Evolutionary conservation across 2,113 vertebrate species (phyloP), one percentile per base, ranked within the genome.

Genomic region (Indri indri): DNA sequence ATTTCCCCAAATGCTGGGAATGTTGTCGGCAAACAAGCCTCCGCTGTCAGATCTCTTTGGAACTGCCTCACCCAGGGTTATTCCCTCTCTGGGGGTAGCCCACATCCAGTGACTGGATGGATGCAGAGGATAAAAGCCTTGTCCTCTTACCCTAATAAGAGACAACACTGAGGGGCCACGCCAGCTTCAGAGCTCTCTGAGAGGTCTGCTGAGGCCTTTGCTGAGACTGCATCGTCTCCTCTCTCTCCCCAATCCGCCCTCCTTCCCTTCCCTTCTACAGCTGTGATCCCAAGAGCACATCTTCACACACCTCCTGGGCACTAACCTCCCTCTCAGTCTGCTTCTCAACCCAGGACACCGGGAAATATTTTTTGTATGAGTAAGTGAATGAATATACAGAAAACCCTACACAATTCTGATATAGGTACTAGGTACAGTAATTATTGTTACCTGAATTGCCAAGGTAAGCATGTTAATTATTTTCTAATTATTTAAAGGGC

Each of bases 161-260:
- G 57, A 80, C 10, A 27, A 42, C 22, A 9, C n/a, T 5, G 25
- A 54, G 8, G 4, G 76, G 25, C 52, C 8, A 22, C 6, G 27
- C 8, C 22, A 45, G 23, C 85, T 73, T 81, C 76, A 45, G 23
- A 45, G 42, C 34, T n/a, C 42, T 77, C 71, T 16, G 8, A 13
- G 10, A 81, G 40, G 27, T 71, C 10, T 17, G n/a, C 30, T 2
- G 65, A 80, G 3, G 5, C 3, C n/a, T 30, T 34, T 8, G 2
- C 40, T 30, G 74, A 40, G 45, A 22, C 3, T 20, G 2, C 6
- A 32, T 8, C 13, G 3, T 47, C 45, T 40, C 34, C 17, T 54
- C 8, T 54, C 8, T 70, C 27, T n/a, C 22, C 23, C 4, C 17
- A 9, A 0, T 6, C 14, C 3, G 20, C 40, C 52, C 20, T 34